Percentiles rank a stretch among this genome's conserved stretches.
Evolutionary conservation across 2,113 vertebrate genomes (phyloP).

Genomic region (Dasyprocta punctata): DNA sequence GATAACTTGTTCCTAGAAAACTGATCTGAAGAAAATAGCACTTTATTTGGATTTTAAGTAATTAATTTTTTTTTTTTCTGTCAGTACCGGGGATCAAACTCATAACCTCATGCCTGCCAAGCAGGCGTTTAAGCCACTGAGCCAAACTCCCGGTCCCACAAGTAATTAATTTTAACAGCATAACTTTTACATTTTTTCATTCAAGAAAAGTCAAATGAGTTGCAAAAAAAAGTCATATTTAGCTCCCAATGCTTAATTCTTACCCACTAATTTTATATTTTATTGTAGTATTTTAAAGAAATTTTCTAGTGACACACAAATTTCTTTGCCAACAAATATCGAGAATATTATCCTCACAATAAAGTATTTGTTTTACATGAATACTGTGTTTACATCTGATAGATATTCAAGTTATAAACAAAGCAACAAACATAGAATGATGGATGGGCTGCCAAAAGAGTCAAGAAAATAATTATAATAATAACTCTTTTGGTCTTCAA

Average conservation of each 20-base stretch:
- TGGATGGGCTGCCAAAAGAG: conserved; percentile 46
- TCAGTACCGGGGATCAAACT: too few species aligned
- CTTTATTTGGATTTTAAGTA: conserved; percentile 17
- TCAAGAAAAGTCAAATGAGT: conserved; percentile 38
- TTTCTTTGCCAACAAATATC: conserved; percentile 39
- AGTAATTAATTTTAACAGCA: background rate
- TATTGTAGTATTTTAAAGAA: conserved; percentile 18
- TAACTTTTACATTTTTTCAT: background rate
- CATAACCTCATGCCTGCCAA: too few species aligned
- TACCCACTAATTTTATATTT: conserved; percentile 13
- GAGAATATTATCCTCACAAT: conserved; percentile 19
- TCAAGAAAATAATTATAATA: conserved; percentile 77
- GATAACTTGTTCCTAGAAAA: background rate
- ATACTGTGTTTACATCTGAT: conserved; percentile 51
- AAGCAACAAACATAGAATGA: conserved; percentile 65
- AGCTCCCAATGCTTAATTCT: conserved; percentile 34
- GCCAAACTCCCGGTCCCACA: too few species aligned
- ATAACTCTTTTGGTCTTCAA: conserved; percentile 65
- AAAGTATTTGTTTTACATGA: conserved; percentile 59
- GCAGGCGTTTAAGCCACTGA: too few species aligned
- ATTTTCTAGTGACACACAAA: conserved; percentile 57
- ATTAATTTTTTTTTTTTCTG: too few species aligned
- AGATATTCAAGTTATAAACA: conserved; percentile 63
- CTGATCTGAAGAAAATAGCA: background rate
- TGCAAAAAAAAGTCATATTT: background rate